Percentiles rank a stretch among this genome's conserved stretches.
phyloP scores from a whole-genome alignment of 1,140 invertebrate genomes.

The Holcopasites calliopsidis region DNA sequence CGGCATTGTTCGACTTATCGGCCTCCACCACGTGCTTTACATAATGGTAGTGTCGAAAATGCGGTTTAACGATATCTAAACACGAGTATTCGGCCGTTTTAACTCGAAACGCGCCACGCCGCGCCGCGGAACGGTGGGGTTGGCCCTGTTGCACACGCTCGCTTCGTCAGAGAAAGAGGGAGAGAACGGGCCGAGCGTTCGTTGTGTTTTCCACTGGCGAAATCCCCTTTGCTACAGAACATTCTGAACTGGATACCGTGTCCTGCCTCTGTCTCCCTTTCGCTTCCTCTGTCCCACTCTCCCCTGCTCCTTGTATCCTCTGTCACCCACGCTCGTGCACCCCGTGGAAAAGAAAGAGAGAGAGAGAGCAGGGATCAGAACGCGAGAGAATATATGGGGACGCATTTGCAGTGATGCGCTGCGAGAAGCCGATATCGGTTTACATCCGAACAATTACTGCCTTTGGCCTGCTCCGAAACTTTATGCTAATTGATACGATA shows the following conservation, averaged over 20 bases:
- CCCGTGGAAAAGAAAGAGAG: background rate
- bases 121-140: conserved; percentile 26
- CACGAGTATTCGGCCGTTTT: conserved; percentile 66
- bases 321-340: background rate
- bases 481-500: conserved; percentile 67
- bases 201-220: conserved; percentile 43
- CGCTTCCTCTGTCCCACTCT: background rate
- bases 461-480: conserved; percentile 63
- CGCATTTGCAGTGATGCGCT: conserved; percentile 47
- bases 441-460: conserved; percentile 73
- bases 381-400: conserved; percentile 25
- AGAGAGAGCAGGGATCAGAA: conserved; percentile 5
- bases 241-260: conserved; percentile 50
- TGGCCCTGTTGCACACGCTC: conserved; percentile 15
- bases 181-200: conserved; percentile 38
- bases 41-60: conserved; percentile 77
- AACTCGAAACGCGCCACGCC: conserved; percentile 41
- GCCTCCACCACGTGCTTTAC: conserved; percentile 73
- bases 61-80: conserved; percentile 76
- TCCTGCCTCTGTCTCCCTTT: background rate
- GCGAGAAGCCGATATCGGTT: conserved; percentile 73
- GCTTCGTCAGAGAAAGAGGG: no score
- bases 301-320: background rate
- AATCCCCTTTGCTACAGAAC: conserved; percentile 54
- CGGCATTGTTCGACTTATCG: conserved; percentile 77